phyloP scores from a whole-genome alignment of 2,888 invertebrate species.

The Acholoe squamosa region DNA sequence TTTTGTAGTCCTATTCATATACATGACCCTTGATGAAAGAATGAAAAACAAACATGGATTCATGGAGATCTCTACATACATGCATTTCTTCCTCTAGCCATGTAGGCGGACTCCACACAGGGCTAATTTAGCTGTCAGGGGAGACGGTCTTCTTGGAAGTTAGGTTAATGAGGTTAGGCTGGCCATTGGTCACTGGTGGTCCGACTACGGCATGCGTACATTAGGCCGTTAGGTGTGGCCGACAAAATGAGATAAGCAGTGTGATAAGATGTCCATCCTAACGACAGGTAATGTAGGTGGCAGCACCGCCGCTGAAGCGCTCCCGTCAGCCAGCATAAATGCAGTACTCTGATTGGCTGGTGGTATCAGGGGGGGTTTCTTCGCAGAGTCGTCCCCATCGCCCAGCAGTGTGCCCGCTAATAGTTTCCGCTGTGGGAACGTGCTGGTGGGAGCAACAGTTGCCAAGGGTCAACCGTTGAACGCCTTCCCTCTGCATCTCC shows the following conservation, averaged over 20 bases:
- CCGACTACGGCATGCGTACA: not conserved
- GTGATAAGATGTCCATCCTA: not conserved
- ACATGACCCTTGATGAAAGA: no score
- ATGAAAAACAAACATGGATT: no score
- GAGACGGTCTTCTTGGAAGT: not conserved
- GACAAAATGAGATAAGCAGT: not conserved
- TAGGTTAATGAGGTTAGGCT: not conserved
- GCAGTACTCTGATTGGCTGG: not conserved
- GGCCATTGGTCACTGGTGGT: not conserved
- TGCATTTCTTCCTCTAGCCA: no score
- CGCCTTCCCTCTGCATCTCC: not conserved
- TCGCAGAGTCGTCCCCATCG: not conserved
- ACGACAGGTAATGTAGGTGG: slow-evolving; percentile 20
- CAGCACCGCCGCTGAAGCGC: not conserved
- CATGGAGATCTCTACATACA: no score
- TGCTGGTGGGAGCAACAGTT: not conserved
- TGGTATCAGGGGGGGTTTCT: not conserved
- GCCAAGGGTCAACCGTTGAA: not conserved
- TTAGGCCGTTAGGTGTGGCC: not conserved
- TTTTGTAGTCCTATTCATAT: no score
- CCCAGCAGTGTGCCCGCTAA: slow-evolving; percentile 14
- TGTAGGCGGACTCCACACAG: no score
- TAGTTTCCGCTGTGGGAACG: not conserved
- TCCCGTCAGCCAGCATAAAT: not conserved
- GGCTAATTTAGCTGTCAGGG: no score